phyloP scores from a whole-genome alignment of 2,797 vertebrate genomes.

The Sebastes iracundus region DNA sequence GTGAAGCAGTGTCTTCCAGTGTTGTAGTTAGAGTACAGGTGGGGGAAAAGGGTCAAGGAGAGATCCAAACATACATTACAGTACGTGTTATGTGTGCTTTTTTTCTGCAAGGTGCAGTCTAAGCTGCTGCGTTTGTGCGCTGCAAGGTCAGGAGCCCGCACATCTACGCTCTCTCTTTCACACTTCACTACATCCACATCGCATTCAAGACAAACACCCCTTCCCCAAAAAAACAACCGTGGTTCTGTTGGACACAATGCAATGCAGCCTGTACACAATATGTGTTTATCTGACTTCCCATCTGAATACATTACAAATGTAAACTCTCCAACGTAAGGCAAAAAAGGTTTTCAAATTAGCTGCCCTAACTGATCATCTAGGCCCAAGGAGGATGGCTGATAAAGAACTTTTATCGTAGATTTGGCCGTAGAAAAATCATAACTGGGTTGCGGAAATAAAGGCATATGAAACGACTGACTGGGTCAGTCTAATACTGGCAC shows the following conservation, averaged over 20 bases:
- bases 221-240: constrained; percentile 52
- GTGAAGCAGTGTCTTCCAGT: constrained; percentile 82
- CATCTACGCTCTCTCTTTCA: constrained; percentile 27
- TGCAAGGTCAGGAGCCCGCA: constrained; percentile 66
- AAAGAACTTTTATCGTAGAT: constrained; percentile 46
- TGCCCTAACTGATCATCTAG: constrained; percentile 73
- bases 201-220: constrained; percentile 58
- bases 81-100: constrained; percentile 74
- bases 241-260: constrained; percentile 72
- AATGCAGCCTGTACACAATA: constrained; percentile 65
- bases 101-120: constrained; percentile 55
- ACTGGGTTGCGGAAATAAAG: constrained; percentile 70
- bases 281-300: constrained; percentile 31
- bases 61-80: constrained; percentile 69
- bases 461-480: constrained; percentile 55
- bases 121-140: constrained; percentile 69
- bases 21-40: constrained; percentile 44
- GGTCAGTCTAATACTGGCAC: constrained; percentile 77
- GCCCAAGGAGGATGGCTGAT: constrained; percentile 60
- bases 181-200: constrained; percentile 49
- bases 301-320: constrained; percentile 40
- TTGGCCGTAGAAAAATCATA: constrained; percentile 73
- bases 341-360: constrained; percentile 74
- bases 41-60: constrained; percentile 14
- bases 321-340: constrained; percentile 71